Evolutionary conservation across 2,888 invertebrate genomes (phyloP), one percentile per base, ranked within the genome.

Genomic region (Fragum sueziense): DNA sequence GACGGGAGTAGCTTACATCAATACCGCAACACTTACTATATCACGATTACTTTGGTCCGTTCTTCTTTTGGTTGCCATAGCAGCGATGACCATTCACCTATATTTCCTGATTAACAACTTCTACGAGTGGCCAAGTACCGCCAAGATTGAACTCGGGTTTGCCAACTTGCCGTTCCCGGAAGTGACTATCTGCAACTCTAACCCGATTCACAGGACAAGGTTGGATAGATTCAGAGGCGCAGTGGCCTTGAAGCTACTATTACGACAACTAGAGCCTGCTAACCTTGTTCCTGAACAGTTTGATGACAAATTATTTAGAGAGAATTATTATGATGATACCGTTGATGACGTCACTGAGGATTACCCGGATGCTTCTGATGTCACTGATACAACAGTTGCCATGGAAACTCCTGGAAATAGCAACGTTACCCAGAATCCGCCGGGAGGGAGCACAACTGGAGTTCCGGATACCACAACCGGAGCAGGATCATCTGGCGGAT

Each of bases 81-180:
- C 14, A 2, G 57, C 57, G 14, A 57, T 57, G 57, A 57, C 57
- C 3, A 22, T 57, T 14, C 57, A 57, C 14, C 27, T 57, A n/a
- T 57, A 57, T 25, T 27, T 57, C 1, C 25, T 57, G 27, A 57
- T 57, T 7, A 27, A 57, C 20, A 57, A 57, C 25, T 57, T 27
- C 57, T 57, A 57, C 27, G 25, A 27, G 4, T 57, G 57, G 57
- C 57, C 57, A 27, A 57, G 27, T 11, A 57, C 57, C 14, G 57
- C 57, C 3, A 57, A 57, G 14, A 57, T 57, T 25, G 57, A 57
- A 57, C 57, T 57, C 27, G 57, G 57, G 20, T 57, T 57, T n/a
- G 57, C 57, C 2, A 57, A 57, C 27, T 57, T 57, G 25, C 57
- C 57, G 57, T 57, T 57, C 25, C 57, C 57, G 2, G 57, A 57